Percentiles rank a stretch among this genome's conserved stretches.
phyloP scores from a whole-genome alignment of 2,797 vertebrate genomes.

The Caiman crocodilus region DNA sequence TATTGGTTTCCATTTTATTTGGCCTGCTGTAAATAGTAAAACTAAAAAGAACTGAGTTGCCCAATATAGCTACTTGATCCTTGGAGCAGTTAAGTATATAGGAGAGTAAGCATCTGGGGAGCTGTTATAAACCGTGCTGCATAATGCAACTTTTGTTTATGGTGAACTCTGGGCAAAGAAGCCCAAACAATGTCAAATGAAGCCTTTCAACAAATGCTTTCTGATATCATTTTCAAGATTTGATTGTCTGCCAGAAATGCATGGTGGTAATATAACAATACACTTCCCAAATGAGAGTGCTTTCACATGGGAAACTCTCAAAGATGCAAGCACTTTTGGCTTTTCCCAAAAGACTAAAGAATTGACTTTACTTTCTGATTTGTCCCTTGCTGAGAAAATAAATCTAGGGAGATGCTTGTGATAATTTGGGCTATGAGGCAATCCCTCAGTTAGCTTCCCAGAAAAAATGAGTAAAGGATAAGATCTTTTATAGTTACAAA shows the following conservation, averaged over 20 bases:
- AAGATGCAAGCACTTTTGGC: no score
- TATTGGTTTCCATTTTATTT: slow-evolving; percentile 2
- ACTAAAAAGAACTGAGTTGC: slow-evolving; percentile 21
- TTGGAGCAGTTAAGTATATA: slow-evolving; percentile 20
- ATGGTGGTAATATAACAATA: neutral
- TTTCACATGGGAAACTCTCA: neutral
- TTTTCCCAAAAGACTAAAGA: neutral
- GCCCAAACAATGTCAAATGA: neutral
- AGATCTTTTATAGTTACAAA: neutral
- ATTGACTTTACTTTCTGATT: neutral
- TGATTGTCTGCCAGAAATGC: slow-evolving; percentile 4
- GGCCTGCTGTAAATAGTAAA: neutral
- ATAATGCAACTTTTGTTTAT: neutral
- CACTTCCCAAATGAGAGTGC: neutral
- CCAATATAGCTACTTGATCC: neutral
- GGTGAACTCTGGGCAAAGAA: neutral
- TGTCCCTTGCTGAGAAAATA: neutral
- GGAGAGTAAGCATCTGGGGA: neutral
- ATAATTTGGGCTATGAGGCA: neutral
- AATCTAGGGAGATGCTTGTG: neutral
- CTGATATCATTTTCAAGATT: neutral
- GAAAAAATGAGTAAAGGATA: neutral
- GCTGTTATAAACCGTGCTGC: neutral
- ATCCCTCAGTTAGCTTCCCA: neutral
- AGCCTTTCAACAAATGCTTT: neutral